phyloP scores from a whole-genome alignment of 2,113 vertebrate species.

The Python bivittatus region DNA sequence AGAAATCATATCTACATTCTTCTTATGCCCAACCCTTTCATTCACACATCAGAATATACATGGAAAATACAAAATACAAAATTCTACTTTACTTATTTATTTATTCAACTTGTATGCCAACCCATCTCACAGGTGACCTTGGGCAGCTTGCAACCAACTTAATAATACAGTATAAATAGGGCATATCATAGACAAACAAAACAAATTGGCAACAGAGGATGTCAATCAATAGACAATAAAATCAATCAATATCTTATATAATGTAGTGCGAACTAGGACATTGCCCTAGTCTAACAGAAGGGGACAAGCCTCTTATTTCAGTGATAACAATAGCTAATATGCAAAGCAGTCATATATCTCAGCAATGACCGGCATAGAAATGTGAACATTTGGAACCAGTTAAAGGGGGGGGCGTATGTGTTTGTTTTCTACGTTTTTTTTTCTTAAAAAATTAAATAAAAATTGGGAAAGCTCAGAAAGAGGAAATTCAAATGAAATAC shows the following conservation, averaged over 20 bases:
- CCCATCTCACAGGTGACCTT: not conserved
- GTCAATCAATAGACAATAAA: not conserved
- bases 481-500: not conserved
- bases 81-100: not conserved
- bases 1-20: not conserved
- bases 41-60: too few species aligned
- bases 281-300: not conserved
- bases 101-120: not conserved
- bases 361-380: not conserved
- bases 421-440: too few species aligned
- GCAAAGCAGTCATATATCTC: not conserved
- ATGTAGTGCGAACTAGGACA: not conserved
- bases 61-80: not conserved
- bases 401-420: not conserved
- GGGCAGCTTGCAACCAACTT: not conserved
- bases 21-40: not conserved
- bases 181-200: not conserved
- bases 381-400: not conserved
- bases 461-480: not conserved
- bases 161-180: not conserved
- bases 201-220: not conserved
- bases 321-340: not conserved
- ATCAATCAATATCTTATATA: not conserved
- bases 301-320: too few species aligned
- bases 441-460: not conserved